Evolutionary conservation across 2,113 vertebrate genomes (phyloP).

Genomic region (Neodontobutis hainanensis): DNA sequence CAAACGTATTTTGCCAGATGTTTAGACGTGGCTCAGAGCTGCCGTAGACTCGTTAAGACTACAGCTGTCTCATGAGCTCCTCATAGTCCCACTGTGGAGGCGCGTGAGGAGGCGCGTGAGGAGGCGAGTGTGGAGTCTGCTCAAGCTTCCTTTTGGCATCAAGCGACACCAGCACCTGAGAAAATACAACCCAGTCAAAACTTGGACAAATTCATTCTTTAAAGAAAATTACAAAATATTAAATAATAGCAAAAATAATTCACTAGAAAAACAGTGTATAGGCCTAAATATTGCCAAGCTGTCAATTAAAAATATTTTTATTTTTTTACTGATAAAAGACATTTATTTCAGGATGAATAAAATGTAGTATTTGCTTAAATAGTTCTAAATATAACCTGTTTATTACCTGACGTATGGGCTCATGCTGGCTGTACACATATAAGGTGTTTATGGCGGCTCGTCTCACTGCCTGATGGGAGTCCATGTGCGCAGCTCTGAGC

Average conservation of each 20-base stretch:
- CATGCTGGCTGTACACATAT: slow-evolving; percentile 63
- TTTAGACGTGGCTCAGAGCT: background rate
- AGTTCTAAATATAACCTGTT: slow-evolving; percentile 8
- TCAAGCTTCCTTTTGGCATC: slow-evolving; percentile 59
- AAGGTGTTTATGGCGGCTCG: slow-evolving; percentile 70
- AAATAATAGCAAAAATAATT: background rate
- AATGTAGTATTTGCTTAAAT: background rate
- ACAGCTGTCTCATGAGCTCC: slow-evolving; percentile 53
- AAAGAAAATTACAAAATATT: background rate
- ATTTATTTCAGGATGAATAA: too few relatives aligned
- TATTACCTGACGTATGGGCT: slow-evolving; percentile 68
- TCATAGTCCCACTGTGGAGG: slow-evolving; percentile 48
- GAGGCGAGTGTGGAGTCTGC: slow-evolving; percentile 40
- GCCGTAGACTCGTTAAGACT: background rate
- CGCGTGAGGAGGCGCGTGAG: too few relatives aligned
- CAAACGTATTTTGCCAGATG: too few relatives aligned
- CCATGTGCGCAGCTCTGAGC: slow-evolving; percentile 65
- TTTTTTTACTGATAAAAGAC: too few relatives aligned
- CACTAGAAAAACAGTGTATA: too few relatives aligned
- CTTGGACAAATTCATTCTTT: background rate
- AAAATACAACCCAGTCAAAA: background rate
- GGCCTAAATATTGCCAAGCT: too few relatives aligned
- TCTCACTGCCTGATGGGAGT: slow-evolving; percentile 72
- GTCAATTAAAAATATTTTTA: too few relatives aligned
- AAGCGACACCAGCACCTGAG: slow-evolving; percentile 62